Evolutionary conservation across 2,113 vertebrate genomes (phyloP).

Genomic region (Micromys minutus): DNA sequence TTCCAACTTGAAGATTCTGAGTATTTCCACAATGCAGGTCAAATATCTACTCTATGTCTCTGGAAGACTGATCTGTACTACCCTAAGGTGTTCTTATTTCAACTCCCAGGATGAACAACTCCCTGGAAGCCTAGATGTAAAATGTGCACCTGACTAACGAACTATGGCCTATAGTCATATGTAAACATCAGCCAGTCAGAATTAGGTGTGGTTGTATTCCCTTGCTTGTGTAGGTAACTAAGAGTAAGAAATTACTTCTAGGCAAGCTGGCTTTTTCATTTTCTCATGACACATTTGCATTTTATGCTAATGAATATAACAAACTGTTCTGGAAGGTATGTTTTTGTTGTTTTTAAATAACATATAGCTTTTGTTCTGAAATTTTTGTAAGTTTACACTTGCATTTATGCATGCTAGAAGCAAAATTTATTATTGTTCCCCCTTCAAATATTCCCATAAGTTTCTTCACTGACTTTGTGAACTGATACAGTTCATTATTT

Average conservation of each 20-base stretch:
- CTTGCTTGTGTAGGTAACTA: background rate
- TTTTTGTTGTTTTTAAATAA: background rate
- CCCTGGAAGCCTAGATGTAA: background rate
- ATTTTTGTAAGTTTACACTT: background rate
- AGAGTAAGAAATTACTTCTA: background rate
- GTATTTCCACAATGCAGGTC: too few relatives aligned
- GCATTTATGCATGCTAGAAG: background rate
- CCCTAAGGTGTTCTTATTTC: background rate
- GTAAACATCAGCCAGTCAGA: background rate
- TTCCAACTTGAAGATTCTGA: background rate
- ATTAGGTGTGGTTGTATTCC: fast-evolving
- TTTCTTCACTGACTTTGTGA: background rate
- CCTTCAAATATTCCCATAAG: background rate
- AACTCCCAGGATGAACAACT: background rate
- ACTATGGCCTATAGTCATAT: background rate
- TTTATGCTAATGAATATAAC: background rate
- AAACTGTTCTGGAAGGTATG: background rate
- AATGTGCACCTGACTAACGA: background rate
- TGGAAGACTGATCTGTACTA: too few relatives aligned
- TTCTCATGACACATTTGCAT: background rate
- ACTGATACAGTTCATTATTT: background rate
- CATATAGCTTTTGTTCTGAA: background rate
- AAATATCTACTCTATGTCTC: too few relatives aligned
- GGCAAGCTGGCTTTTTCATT: background rate
- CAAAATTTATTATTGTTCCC: background rate